These are phyloP conservation scores for Montipora capitata DNA, from an alignment of 92 coral and sea anemone species.

Conservation along the genomic window DNA sequence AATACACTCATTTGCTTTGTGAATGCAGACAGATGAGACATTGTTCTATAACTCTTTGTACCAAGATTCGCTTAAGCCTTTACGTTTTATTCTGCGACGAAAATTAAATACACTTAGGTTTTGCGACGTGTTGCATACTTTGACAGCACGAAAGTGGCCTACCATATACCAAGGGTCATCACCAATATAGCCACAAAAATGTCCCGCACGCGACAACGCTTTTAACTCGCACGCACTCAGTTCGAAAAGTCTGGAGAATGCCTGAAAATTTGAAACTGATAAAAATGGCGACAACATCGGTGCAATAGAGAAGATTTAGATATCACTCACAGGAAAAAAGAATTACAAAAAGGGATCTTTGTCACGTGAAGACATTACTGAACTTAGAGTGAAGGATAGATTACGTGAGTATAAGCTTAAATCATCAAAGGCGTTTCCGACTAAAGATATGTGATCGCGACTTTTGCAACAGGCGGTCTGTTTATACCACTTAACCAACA, in stretches of 20 bases:
- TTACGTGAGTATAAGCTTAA: conserved; percentile 2
- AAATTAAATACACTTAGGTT: not conserved
- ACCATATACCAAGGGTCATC: conserved; percentile 59
- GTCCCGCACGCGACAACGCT: conserved; percentile 66
- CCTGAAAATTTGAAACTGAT: conserved; percentile 58
- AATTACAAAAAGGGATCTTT: not conserved
- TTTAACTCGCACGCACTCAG: conserved; percentile 70
- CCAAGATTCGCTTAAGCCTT: no score
- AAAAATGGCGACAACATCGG: conserved; percentile 60
- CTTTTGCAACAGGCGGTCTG: not conserved
- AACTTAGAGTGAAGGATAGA: not conserved
- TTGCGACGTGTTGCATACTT: conserved; percentile 14
- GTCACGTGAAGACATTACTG: not conserved
- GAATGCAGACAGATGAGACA: not conserved
- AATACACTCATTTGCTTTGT: not conserved
- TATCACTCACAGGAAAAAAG: not conserved
- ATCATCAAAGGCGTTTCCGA: conserved; percentile 30
- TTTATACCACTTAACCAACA: conserved; percentile 26
- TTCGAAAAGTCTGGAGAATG: conserved; percentile 71
- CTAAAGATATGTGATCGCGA: conserved; percentile 9
- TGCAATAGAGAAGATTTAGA: conserved; percentile 46
- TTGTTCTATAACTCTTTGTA: not conserved
- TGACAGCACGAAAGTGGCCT: conserved; percentile 54
- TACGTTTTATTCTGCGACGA: not conserved
- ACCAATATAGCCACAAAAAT: conserved; percentile 78